phyloP scores from a whole-genome alignment of 2,888 invertebrate species.

The Luperina nickerlii region DNA sequence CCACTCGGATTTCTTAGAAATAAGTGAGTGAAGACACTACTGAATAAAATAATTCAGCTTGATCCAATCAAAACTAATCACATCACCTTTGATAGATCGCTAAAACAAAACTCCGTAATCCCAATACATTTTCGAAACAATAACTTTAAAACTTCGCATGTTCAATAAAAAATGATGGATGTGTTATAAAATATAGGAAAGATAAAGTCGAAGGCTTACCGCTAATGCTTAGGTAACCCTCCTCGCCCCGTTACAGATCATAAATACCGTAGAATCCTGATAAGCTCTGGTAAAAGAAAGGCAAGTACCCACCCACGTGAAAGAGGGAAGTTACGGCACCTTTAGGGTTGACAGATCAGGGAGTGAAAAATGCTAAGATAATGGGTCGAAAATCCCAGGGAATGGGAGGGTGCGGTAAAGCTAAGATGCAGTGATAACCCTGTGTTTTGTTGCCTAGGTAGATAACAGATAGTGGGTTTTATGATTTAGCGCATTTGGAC shows the following conservation, averaged over 20 bases:
- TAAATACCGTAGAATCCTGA: slow-evolving; percentile 82
- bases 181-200: slow-evolving; percentile 76
- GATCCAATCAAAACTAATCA: slow-evolving; percentile 40
- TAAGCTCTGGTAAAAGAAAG: slow-evolving; percentile 80
- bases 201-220: slow-evolving; percentile 80
- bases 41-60: slow-evolving; percentile 16
- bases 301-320: slow-evolving; percentile 64
- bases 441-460: background rate
- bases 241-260: slow-evolving; percentile 78
- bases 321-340: slow-evolving; percentile 61
- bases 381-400: slow-evolving; percentile 38
- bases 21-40: background rate
- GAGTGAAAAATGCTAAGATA: slow-evolving; percentile 59
- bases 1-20: background rate
- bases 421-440: slow-evolving; percentile 30
- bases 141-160: slow-evolving; percentile 61
- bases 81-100: slow-evolving; percentile 59
- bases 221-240: slow-evolving; percentile 77
- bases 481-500: background rate
- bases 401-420: slow-evolving; percentile 7
- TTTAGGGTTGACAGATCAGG: slow-evolving; percentile 65
- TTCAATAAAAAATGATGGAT: slow-evolving; percentile 73
- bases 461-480: background rate
- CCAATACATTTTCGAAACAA: slow-evolving; percentile 62
- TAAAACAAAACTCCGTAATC: slow-evolving; percentile 50